A percentile compares a stretch with the other conserved stretches of the same genome.
Evolutionary conservation across 2,113 vertebrate genomes (phyloP).

Genomic region (Dasyurus viverrinus): DNA sequence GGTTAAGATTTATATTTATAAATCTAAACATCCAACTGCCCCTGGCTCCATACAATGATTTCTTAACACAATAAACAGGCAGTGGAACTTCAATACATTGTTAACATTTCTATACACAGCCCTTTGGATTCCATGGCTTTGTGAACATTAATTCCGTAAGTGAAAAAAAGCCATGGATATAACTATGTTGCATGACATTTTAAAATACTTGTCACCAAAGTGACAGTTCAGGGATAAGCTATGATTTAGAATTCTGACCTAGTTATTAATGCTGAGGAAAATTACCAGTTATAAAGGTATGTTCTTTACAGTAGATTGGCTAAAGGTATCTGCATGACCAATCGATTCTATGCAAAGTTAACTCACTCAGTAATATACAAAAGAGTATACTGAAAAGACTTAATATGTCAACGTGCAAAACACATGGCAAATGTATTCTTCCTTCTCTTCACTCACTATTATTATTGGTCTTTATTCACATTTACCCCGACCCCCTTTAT

Average conservation of each 20-base stretch:
- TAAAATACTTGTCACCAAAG: slow-evolving; percentile 5
- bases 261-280: slow-evolving; percentile 37
- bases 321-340: not conserved
- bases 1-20: slow-evolving; percentile 14
- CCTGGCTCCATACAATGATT: not conserved
- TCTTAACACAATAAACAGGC: slow-evolving; percentile 11
- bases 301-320: not conserved
- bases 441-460: not conserved
- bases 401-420: not conserved
- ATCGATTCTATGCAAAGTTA: slow-evolving; percentile 31
- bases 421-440: not conserved
- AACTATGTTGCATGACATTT: slow-evolving; percentile 18
- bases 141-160: slow-evolving; percentile 24
- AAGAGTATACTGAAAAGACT: not conserved
- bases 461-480: not conserved
- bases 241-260: not conserved
- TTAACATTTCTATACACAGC: not conserved
- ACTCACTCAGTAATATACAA: not conserved
- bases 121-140: not conserved
- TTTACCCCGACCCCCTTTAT: not conserved
- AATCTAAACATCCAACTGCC: slow-evolving; percentile 4
- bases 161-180: not conserved
- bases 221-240: slow-evolving; percentile 11
- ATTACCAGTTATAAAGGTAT: slow-evolving; percentile 1
- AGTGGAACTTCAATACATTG: not conserved